Percentiles rank a stretch among this genome's conserved stretches.
Conservation (phyloP, 92 coral and sea anemone genomes). For the Micromussa lordhowensis region DNA sequence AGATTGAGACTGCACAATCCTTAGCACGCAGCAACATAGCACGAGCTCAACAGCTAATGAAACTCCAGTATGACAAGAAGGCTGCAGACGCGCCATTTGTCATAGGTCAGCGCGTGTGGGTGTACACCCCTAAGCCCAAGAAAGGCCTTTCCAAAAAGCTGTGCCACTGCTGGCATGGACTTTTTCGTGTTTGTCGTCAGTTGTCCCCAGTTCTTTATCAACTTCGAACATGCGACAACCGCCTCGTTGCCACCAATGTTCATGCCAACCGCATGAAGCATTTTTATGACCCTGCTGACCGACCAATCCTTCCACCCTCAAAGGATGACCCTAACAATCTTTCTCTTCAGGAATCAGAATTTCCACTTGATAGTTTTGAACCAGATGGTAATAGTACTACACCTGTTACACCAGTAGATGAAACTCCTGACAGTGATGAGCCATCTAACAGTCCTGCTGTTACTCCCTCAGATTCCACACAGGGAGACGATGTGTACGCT, state of each 20-base stretch:
- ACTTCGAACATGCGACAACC: not conserved
- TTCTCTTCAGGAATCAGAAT: not conserved
- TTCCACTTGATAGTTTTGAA: constrained; percentile 30
- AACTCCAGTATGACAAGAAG: constrained; percentile 51
- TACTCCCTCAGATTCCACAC: not conserved
- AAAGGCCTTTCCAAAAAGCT: not conserved
- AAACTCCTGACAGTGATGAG: not conserved
- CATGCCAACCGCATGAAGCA: not conserved
- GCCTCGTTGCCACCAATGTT: not conserved
- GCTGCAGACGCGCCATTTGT: constrained; percentile 40
- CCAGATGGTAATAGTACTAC: not conserved
- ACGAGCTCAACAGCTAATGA: constrained; percentile 65
- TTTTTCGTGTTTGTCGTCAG: not conserved
- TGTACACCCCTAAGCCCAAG: constrained; percentile 38
- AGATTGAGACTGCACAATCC: constrained; percentile 48
- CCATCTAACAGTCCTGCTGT: constrained; percentile 5
- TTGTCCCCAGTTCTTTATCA: not conserved
- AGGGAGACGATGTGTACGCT: not conserved
- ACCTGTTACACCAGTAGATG: not conserved
- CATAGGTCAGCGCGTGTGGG: constrained; percentile 70
- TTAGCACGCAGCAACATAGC: constrained; percentile 46
- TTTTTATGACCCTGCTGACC: constrained; percentile 14
- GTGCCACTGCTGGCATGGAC: not conserved
- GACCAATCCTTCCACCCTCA: not conserved
- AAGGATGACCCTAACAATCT: not conserved